phyloP scores from a whole-genome alignment of 1,140 invertebrate species.

The Cherax destructor region DNA sequence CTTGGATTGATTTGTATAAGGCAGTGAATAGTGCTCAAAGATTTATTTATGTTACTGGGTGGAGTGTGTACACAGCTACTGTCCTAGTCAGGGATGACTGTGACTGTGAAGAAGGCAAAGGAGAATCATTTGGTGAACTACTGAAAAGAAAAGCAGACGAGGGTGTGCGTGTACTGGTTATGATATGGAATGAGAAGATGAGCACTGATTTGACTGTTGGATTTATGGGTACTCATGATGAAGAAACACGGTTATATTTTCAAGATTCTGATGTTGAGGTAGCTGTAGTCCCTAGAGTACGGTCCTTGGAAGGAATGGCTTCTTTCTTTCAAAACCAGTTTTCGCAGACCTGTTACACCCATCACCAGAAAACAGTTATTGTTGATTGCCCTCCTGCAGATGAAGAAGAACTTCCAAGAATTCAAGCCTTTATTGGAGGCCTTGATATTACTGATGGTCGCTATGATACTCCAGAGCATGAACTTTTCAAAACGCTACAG shows the following conservation, averaged over 20 bases:
- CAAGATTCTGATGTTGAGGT: conserved; percentile 71
- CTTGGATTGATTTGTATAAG: conserved; percentile 72
- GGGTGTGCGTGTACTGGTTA: conserved; percentile 71
- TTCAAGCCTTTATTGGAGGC: conserved; percentile 72
- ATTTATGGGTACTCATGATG: conserved; percentile 73
- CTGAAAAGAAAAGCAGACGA: conserved; percentile 72
- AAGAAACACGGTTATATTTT: conserved; percentile 72
- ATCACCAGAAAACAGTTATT: conserved; percentile 73
- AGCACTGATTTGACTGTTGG: conserved; percentile 70
- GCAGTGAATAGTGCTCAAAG: conserved; percentile 68
- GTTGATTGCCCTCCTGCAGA: conserved; percentile 62
- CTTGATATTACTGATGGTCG: conserved; percentile 72
- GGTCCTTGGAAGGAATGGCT: conserved; percentile 58
- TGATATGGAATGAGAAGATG: conserved; percentile 73
- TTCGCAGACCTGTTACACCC: conserved; percentile 72
- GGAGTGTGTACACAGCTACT: conserved; percentile 71
- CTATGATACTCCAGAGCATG: conserved; percentile 72
- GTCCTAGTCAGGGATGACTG: conserved; percentile 63
- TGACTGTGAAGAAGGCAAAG: conserved; percentile 64
- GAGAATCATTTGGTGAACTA: conserved; percentile 70
- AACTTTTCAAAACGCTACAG: conserved; percentile 69
- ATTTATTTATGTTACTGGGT: conserved; percentile 72
- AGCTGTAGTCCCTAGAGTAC: conserved; percentile 66
- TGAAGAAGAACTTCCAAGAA: conserved; percentile 62
- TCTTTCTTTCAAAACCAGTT: conserved; percentile 70